Percentiles rank a stretch among this genome's conserved stretches.
These are phyloP conservation scores for Nilaparvata lugens DNA, from an alignment of 1,140 invertebrate genomes.

Conservation along the genomic window DNA sequence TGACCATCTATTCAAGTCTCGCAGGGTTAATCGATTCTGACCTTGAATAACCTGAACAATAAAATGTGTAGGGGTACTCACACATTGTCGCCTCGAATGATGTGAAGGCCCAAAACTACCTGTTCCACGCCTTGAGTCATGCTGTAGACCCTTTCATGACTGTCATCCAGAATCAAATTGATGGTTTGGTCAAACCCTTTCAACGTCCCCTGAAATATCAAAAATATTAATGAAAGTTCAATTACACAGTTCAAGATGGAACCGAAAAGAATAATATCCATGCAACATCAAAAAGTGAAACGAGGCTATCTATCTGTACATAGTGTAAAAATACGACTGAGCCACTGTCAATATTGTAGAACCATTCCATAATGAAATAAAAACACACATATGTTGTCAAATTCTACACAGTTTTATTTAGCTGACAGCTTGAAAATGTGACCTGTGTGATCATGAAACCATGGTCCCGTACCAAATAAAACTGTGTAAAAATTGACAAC, in stretches of 20 bases:
- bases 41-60: too few relatives aligned
- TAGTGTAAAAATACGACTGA: too few relatives aligned
- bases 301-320: not conserved
- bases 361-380: too few relatives aligned
- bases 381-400: too few relatives aligned
- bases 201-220: slow-evolving; percentile 58
- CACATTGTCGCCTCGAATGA: slow-evolving; percentile 97
- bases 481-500: too few relatives aligned
- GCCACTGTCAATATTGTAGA: too few relatives aligned
- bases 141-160: slow-evolving; percentile 94
- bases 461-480: too few relatives aligned
- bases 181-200: slow-evolving; percentile 97
- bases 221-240: not conserved
- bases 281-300: not conserved
- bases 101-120: slow-evolving; percentile 91
- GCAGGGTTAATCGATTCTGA: too few relatives aligned
- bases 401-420: too few relatives aligned
- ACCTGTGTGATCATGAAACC: too few relatives aligned
- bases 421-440: too few relatives aligned
- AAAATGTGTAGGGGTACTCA: slow-evolving; percentile 40
- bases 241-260: not conserved
- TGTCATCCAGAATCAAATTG: slow-evolving; percentile 95
- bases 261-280: not conserved
- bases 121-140: slow-evolving; percentile 87
- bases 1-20: too few relatives aligned